Conservation (phyloP, 1,140 invertebrate genomes). For the Aphidius gifuensis region DNA sequence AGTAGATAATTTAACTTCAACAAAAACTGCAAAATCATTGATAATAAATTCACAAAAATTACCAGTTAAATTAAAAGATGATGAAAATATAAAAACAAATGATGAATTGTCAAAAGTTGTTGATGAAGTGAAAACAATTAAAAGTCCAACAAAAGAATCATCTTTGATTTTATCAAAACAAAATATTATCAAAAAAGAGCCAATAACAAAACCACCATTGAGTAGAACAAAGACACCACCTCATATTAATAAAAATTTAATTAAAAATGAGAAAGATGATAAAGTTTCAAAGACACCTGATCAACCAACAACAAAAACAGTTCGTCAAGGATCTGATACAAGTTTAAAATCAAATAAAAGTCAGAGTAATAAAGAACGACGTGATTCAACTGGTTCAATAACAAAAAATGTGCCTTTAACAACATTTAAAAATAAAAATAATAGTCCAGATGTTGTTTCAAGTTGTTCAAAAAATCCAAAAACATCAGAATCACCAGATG, state of each 20-base stretch:
- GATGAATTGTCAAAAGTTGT: slow-evolving; percentile 38
- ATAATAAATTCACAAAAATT: not conserved
- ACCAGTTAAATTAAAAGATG: slow-evolving; percentile 20
- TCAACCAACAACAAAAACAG: not conserved
- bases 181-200: slow-evolving; percentile 26
- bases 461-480: slow-evolving; percentile 60
- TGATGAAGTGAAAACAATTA: slow-evolving; percentile 25
- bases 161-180: not conserved
- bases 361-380: slow-evolving; percentile 24
- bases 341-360: slow-evolving; percentile 27
- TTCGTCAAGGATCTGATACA: slow-evolving; percentile 10
- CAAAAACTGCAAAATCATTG: slow-evolving; percentile 1
- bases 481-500: slow-evolving; percentile 56
- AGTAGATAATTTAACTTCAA: slow-evolving; percentile 4
- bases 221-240: slow-evolving; percentile 44
- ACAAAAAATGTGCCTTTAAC: slow-evolving; percentile 41
- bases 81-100: slow-evolving; percentile 29
- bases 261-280: slow-evolving; percentile 21
- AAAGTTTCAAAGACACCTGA: slow-evolving; percentile 17
- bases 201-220: slow-evolving; percentile 30
- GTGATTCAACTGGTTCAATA: slow-evolving; percentile 22
- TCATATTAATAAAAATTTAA: slow-evolving; percentile 26
- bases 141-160: slow-evolving; percentile 10
- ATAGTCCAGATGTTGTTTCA: slow-evolving; percentile 70
- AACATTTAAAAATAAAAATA: slow-evolving; percentile 43